Evolutionary conservation across 2,113 vertebrate species (phyloP), one percentile per base, ranked within the genome.

Genomic region (Hemibagrus wyckioides): DNA sequence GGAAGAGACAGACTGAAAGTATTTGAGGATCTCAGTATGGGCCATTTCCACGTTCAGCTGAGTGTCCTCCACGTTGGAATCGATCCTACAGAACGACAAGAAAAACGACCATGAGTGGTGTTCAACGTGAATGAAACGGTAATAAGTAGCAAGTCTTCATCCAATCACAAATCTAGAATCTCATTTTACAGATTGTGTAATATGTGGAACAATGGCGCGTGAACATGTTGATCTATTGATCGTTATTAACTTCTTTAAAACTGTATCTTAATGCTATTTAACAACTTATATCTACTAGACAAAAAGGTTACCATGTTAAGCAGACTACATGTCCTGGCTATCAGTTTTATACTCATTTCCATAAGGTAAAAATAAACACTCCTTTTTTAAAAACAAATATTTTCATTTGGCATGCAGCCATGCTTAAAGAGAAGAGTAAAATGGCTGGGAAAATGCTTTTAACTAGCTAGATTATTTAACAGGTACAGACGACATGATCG

Each of bases 1-100:
- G 92, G 97, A 98, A 44, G 97, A 97, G 85, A 98, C 97, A 0
- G 97, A 98, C 94, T 98, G 97, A 92, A 98, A 98, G 90, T 98
- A 98, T 89, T 98, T 98, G 86, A 98, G 96, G 91, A 98, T 98
- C 93, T 98, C 97, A 0, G 95, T 95, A 88, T 98, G 97, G 6
- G 97, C 97, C 0, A 94, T 96, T 39, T 98, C 97, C 59, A 98
- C 97, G 0, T 98, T 97, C 54, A 98, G 93, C 94, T 97, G 96
- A 0, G 97, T 96, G 93, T 98, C 97, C 89, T 97, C 96, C 89
- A 98, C 96, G 1, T 97, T 97, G 87, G 96, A 94, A 6, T 98
- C 97, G 0, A 98, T 98, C 95, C 97, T 98, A 91, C 0, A 41
- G 56, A 23, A 84, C 1, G 17, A 76, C 14, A 87, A 56, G 0